Evolutionary conservation across 2,888 invertebrate species (phyloP), one percentile per base, ranked within the genome.

Genomic region (Drosophila diplacantha): DNA sequence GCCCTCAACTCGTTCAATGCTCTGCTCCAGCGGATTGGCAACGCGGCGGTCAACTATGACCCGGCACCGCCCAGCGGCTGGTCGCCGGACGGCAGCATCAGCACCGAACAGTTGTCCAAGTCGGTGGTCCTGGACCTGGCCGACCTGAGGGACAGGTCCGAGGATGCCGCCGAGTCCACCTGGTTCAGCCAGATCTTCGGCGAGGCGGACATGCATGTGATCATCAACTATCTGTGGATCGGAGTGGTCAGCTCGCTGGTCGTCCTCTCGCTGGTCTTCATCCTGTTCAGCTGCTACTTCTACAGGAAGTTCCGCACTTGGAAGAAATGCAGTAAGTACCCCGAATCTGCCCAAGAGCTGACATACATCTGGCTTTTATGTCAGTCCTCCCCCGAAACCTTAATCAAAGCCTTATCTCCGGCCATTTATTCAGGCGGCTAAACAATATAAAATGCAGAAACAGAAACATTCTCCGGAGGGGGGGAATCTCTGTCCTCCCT

Each of bases 281-380:
- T 88, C 39, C 55, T 88, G 43, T 88, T 88, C 72, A 87, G 88
- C 59, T 87, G 86, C 59, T 87, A 88, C 62, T 88, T 88, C 78
- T 88, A 88, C 66, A 83, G 88, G 52, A 88, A 88, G 66, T 88
- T 88, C 70, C 83, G 86, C 60, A 85, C 88, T 79, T 88, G 88
- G 88, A 88, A 88, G 62, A 87, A 88, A 68, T 88, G 88, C 88
- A 88, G 88, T 88, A 87, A 88, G 88, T 88, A 83, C 18, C 37
- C 14, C 34, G 26, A 24, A 26, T 11, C 54, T 3, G 11, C 11
- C 35, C 53, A 44, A 16, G 24, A 22, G 22, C n/a, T n/a, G 39
- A 41, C 41, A 43, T 35, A 57, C 18, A 46, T 60, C 46, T 49
- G 61, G 49, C 60, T 29, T 39, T 59, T 62, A 55, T 59, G 69